Evolutionary conservation across 2,797 vertebrate species (phyloP), one percentile per base, ranked within the genome.

Genomic region (Gambusia yucatana): DNA sequence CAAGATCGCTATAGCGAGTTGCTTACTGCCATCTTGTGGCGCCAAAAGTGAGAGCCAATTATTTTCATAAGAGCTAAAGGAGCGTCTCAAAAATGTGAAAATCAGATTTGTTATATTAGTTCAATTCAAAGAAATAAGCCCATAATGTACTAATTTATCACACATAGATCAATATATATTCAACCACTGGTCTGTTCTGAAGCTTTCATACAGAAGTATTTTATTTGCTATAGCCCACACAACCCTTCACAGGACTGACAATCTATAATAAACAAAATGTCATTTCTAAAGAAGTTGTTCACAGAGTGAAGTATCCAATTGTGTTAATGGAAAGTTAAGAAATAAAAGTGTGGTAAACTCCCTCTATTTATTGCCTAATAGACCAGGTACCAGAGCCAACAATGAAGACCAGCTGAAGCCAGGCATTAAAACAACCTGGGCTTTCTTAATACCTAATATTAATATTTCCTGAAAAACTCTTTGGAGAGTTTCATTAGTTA

Each of bases 1-100:
- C 86, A 84, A 75, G 63, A 77, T 76, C 71, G 78, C 79, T 55
- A 77, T 80, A 86, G 82, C 81, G 90, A 86, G 90, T 86, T 90
- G 76, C 77, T 82, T 95, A 93, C 93, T 93, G 95, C 95, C 95
- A 95, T 90, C 95, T 93, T 74, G 94, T 96, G 96, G 93, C 79
- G 70, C 55, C 57, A 73, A 7, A 36, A 80, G 75, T 79, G 81
- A 83, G 48, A 79, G 7, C 41, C 69, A n/a, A 1, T 67, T 48
- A 41, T 74, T 43, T 50, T 50, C 25, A 41, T 1, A 13, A 14
- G 10, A n/a, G 20, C 8, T 6, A 70, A 46, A 46, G 41, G 11
- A 28, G 11, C 10, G 1, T 43, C 22, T 44, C 4, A 43, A 44
- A 67, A 65, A 36, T 39, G 7, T 6, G 20, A 67, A 25, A 3